Evolutionary conservation across 92 coral and sea anemone species (phyloP).

Genomic region (Heteractis magnifica): DNA sequence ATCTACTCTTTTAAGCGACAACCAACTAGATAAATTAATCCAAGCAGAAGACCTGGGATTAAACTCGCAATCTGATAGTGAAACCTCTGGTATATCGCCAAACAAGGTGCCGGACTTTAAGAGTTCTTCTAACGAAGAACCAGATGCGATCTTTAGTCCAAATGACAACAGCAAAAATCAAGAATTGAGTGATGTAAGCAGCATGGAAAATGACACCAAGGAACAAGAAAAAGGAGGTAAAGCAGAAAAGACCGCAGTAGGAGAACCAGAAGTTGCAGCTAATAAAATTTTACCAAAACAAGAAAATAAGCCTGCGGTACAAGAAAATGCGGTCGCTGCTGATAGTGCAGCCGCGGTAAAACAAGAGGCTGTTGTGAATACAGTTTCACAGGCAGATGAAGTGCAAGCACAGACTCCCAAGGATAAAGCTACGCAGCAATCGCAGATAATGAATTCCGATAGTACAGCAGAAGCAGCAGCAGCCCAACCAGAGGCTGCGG

Average conservation of each 20-base stretch:
- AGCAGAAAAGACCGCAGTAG: neutral
- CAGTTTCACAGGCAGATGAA: neutral
- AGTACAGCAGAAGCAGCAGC: neutral
- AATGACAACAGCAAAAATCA: neutral
- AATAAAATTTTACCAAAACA: neutral
- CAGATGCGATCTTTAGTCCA: neutral
- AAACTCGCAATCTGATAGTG: constrained; percentile 5
- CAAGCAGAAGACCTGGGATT: constrained; percentile 34
- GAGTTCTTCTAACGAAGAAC: neutral
- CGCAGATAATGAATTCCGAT: neutral
- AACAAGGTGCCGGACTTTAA: constrained; percentile 2
- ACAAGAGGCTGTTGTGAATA: neutral
- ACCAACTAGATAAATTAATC: constrained; percentile 21
- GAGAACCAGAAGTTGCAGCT: neutral
- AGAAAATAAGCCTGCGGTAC: constrained; percentile 13
- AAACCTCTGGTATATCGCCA: neutral
- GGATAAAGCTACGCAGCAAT: constrained; percentile 2
- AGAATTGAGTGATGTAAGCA: neutral
- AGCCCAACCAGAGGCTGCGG: neutral
- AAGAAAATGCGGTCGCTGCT: neutral
- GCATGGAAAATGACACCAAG: neutral
- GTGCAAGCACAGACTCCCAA: neutral
- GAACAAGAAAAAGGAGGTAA: no score
- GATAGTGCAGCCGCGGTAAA: constrained; percentile 9
- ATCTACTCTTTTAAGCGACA: constrained; percentile 10